Percentiles rank a stretch among this genome's conserved stretches.
Evolutionary conservation across 2,797 vertebrate species (phyloP).

Genomic region (Trichosurus vulpecula): DNA sequence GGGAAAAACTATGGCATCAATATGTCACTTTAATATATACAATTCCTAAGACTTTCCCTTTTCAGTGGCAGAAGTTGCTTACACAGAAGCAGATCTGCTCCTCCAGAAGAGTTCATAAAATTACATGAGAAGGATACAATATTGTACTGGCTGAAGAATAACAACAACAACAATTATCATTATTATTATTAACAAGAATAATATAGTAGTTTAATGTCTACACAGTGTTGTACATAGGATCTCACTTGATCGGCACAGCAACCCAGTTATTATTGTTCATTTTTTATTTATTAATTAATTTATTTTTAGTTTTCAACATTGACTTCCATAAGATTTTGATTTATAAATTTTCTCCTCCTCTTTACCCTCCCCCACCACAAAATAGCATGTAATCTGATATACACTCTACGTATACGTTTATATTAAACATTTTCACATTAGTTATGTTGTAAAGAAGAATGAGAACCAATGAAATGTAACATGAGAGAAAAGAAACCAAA

Average conservation of each 20-base stretch:
- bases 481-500: too few species aligned
- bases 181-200: constrained; percentile 69
- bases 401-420: too few species aligned
- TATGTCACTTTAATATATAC: constrained; percentile 52
- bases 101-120: constrained; percentile 60
- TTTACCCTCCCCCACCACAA: too few species aligned
- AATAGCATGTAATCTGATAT: too few species aligned
- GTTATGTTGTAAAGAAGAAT: too few species aligned
- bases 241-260: not conserved
- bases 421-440: too few species aligned
- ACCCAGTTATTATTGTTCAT: not conserved
- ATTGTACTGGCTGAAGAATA: constrained; percentile 44
- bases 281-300: too few species aligned
- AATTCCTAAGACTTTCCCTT: constrained; percentile 65
- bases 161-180: constrained; percentile 59
- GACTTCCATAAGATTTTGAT: too few species aligned
- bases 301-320: too few species aligned
- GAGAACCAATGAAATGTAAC: too few species aligned
- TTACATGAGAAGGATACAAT: constrained; percentile 42
- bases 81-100: not conserved
- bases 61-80: constrained; percentile 68
- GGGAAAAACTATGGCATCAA: constrained; percentile 54
- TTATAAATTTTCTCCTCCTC: too few species aligned
- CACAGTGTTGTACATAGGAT: constrained; percentile 17
- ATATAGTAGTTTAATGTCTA: constrained; percentile 63